Base-by-base conservation (phyloP, 2,113 vertebrate genomes). In the Cyanoramphus novaezelandiae region DNA sequence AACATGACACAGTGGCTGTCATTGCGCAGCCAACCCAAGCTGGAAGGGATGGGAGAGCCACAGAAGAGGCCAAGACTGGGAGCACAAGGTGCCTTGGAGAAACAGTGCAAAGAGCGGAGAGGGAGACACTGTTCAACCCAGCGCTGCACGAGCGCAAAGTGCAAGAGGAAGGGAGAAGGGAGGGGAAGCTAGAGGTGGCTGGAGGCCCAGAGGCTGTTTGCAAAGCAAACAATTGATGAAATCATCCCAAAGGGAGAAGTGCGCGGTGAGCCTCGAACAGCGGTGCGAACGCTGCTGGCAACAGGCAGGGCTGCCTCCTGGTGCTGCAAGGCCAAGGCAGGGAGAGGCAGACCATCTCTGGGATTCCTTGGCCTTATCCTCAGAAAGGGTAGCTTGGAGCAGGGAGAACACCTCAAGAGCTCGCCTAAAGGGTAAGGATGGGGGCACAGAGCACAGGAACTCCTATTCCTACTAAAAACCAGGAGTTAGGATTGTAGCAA, bases 271-370 rank as follows among this genome's bases (percentile, higher is more conserved):
- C 93, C 79, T 65, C 43, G 44, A 91, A 63, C 17, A 64, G 55
- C n/a, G 70, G 81, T 43, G 15, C 43, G 11, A 72, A n/a, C 0
- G 0, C 31, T 25, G 37, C 69, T 53, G 63, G 44, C 41, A 91
- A 84, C 44, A 52, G 57, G 44, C 68, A 83, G 53, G 75, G 80
- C 91, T 91, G 92, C 86, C 91, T 94, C 91, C 79, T 93, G 82
- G 28, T 68, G 90, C 75, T 69, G 37, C 1, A 0, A 46, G 28
- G 33, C 2, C 4, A 1, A 1, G 1, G 4, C 52, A 79, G 37
- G 31, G 69, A 94, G 17, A 90, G 29, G 13, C 53, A 83, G 77
- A 78, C 18, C 10, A 33, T 14, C 35, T 19, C 65, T 9, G 25
- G n/a, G 41, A 68, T n/a, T 67, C n/a, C 39, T 60, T 20, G 17